Base-by-base conservation (phyloP, 2,888 invertebrate genomes). In the Nymphalis c-album region DNA sequence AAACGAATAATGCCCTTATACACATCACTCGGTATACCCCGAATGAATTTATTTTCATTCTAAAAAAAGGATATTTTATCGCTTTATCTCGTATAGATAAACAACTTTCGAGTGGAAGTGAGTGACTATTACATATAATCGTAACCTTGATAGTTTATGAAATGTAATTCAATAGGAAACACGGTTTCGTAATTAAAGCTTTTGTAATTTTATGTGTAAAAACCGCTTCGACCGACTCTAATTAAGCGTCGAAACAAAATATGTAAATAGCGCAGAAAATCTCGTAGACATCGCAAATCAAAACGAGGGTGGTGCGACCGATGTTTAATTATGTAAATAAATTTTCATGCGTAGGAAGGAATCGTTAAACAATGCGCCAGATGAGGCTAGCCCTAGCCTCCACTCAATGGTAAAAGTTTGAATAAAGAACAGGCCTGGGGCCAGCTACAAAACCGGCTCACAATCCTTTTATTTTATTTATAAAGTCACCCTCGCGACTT, bases 251-350 rank as follows among this genome's bases (percentile, higher is more conserved):
- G 68, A 75, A 73, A 76, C 76, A 81, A 83, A 90, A 85, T 87
- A 90, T 89, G 88, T 83, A 87, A 90, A 90, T 88, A 80, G 79
- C 75, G 78, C 78, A 73, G 77, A 78, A 82, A 86, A 87, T 86
- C 85, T 87, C 76, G 85, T 87, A 87, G 89, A 87, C 86, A 86
- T 87, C 84, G 80, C 87, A 86, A 90, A 91, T 89, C 89, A 88
- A 85, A 87, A 84, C 79, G 79, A 77, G 86, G 86, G 84, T 82
- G 80, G 80, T 79, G 74, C 77, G 78, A 79, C 78, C 83, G 82
- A 78, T 87, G 84, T 87, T 91, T 91, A 90, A 90, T 90, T 90
- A 91, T 91, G 91, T 87, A 89, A 91, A 91, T 90, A 90, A 85
- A 88, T 87, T 88, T 84, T 87, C 87, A 87, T 90, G 86, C 88